Base-by-base conservation (phyloP, 2,888 invertebrate species). In the Crepidodera aurea region DNA sequence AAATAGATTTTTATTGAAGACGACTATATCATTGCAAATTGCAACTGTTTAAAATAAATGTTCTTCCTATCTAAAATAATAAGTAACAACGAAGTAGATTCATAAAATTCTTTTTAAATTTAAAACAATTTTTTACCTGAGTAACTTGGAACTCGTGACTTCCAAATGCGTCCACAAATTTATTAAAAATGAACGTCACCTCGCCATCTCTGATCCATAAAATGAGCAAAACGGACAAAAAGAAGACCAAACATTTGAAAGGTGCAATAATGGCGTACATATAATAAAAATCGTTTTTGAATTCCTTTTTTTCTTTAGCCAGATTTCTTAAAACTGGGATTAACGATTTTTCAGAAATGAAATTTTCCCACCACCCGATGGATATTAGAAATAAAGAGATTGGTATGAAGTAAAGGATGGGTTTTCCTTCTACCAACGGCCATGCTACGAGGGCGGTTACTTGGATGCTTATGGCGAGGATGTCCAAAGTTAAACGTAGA, bases 341-440 rank as follows among this genome's bases (percentile, higher is more conserved):
- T 4, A 34, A 12, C 50, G 80, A 80, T 46, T 78, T 72, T 65
- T 78, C 75, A 16, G 85, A 84, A 3, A 90, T 84, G 77, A 86
- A 94, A 79, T 93, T 94, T 77, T 91, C 90, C 93, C 93, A 94
- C 92, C 93, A 94, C 16, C 90, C 89, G 44, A 88, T 82, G 0
- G 93, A 93, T 56, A 89, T 85, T 19, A 92, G 81, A 25, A 90
- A 70, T 51, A 90, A 82, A 1, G 90, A 86, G 10, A 63, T 29
- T 2, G 88, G 68, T 64, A 89, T 85, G 10, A 86, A 76, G 86
- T 89, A 90, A 7, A 88, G 76, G 1, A 81, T 76, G 1, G 78
- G 69, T 50, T 81, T 81, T 1, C 82, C 79, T 50, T 86, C 82
- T 27, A 87, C 73, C 7, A 89, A 74, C 0, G 90, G 89, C 90